Percentiles rank a stretch among this genome's conserved stretches.
Evolutionary conservation across 2,888 invertebrate genomes (phyloP).

Genomic region (Entomobrya multifasciata): DNA sequence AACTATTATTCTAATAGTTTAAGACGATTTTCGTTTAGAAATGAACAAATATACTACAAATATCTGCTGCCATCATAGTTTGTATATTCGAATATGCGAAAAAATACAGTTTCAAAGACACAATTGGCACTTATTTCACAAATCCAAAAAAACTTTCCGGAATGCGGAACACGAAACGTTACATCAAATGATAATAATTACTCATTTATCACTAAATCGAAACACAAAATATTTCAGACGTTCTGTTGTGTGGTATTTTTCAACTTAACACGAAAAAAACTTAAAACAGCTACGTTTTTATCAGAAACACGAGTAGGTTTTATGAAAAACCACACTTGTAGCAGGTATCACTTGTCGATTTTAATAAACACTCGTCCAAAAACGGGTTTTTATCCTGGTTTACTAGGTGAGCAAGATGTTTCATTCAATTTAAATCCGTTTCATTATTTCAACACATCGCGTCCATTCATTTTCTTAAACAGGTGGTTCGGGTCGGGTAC

Average conservation of each 20-base stretch:
- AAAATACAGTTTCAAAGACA: neutral
- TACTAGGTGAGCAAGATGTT: neutral
- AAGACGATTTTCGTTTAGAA: neutral
- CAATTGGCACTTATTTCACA: neutral
- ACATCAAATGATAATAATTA: too few relatives aligned
- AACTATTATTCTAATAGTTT: neutral
- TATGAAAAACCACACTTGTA: neutral
- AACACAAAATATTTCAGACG: too few relatives aligned
- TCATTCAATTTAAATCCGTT: too few relatives aligned
- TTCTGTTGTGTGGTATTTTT: too few relatives aligned
- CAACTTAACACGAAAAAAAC: neutral
- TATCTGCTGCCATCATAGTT: neutral
- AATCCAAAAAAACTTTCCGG: too few relatives aligned
- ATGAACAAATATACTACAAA: neutral
- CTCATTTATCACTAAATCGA: neutral
- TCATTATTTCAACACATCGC: neutral
- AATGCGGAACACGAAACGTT: too few relatives aligned
- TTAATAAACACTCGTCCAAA: neutral
- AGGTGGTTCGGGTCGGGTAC: neutral
- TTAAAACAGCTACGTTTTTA: too few relatives aligned
- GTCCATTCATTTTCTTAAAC: constrained; percentile 33
- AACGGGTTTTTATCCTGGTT: neutral
- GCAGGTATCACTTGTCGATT: neutral
- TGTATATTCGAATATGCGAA: neutral
- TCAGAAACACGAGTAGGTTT: too few relatives aligned